Percentiles rank a stretch among this genome's conserved stretches.
Conservation (phyloP, 2,888 invertebrate species). For the Achlya flavicornis region DNA sequence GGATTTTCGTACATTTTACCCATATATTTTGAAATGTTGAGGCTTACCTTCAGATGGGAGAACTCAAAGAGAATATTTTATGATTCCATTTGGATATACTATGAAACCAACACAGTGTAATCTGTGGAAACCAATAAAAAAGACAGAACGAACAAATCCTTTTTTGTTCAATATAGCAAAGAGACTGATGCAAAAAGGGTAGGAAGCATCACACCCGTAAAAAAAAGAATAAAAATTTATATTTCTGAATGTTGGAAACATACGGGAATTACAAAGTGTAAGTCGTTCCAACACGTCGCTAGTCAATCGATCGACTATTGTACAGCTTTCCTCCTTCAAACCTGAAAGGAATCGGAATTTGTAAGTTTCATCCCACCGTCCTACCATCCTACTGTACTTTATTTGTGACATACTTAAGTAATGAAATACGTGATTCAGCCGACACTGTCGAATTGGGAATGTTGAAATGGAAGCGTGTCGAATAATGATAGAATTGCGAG, state of each 20-base stretch:
- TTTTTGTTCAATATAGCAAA: too few species aligned
- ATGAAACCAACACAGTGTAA: too few species aligned
- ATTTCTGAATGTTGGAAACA: neutral
- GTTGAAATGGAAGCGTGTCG: neutral
- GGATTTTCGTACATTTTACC: neutral
- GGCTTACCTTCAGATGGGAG: too few species aligned
- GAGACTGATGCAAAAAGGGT: too few species aligned
- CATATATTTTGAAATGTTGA: too few species aligned
- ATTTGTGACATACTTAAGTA: constrained; percentile 3
- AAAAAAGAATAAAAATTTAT: neutral
- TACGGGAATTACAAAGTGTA: neutral
- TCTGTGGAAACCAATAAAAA: too few species aligned
- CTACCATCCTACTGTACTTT: neutral
- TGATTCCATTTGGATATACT: too few species aligned
- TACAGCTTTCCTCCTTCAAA: neutral
- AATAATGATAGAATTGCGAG: neutral
- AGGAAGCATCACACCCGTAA: neutral
- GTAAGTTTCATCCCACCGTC: neutral
- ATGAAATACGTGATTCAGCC: constrained; percentile 5
- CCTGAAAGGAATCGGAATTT: neutral
- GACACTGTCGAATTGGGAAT: neutral
- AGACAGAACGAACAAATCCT: too few species aligned
- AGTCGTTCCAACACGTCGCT: neutral
- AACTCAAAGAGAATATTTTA: too few species aligned
- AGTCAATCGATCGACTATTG: neutral